Percentiles rank a stretch among this genome's conserved stretches.
These are phyloP conservation scores for Physocephala rufipes DNA, from an alignment of 2,888 invertebrate species.

Conservation along the genomic window DNA sequence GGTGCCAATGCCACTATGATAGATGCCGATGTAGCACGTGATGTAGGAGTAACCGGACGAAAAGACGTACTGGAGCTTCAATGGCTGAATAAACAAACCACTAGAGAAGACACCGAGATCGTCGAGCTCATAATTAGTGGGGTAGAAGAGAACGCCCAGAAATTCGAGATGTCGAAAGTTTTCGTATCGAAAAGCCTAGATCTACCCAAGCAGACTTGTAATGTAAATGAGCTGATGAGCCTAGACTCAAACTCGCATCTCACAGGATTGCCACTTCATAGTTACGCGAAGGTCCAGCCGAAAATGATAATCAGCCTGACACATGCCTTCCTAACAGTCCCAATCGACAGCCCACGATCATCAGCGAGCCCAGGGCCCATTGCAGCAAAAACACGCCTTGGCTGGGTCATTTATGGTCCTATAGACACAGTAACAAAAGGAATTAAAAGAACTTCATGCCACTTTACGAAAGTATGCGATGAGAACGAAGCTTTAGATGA, in stretches of 20 bases:
- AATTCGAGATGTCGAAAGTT: conserved; percentile 14
- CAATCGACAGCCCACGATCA: neutral
- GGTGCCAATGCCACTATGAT: conserved; percentile 1
- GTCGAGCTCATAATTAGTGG: conserved; percentile 11
- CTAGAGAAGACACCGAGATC: conserved; percentile 3
- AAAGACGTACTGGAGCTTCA: conserved; percentile 13
- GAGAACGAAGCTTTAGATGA: neutral
- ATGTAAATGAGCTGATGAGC: neutral
- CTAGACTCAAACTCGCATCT: neutral
- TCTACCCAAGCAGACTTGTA: neutral
- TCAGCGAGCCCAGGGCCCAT: conserved; percentile 8
- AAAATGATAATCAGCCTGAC: conserved; percentile 11
- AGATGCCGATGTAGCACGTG: neutral
- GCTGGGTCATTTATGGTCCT: conserved; percentile 2
- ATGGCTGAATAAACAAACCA: conserved; percentile 12
- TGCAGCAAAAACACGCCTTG: neutral
- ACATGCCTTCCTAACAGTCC: conserved; percentile 2
- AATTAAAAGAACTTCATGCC: neutral
- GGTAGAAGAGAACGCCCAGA: neutral
- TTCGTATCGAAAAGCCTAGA: neutral
- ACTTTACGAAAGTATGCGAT: neutral
- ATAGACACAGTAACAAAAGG: neutral
- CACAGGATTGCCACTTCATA: neutral
- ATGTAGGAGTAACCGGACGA: neutral
- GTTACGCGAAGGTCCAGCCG: conserved; percentile 1